Evolutionary conservation across 2,888 invertebrate genomes (phyloP).

Genomic region (Microctonus aethiopoides): DNA sequence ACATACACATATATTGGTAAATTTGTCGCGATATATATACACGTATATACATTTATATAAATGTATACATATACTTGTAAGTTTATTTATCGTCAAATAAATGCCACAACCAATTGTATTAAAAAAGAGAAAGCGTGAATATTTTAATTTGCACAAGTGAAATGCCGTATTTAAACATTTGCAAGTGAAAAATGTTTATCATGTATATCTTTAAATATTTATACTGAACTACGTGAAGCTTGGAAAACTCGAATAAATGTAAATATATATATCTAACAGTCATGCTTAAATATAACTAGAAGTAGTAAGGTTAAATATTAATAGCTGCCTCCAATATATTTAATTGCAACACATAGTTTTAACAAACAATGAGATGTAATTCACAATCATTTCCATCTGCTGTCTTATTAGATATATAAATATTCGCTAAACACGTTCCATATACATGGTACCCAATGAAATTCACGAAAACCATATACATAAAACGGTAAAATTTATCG

Average conservation of each 20-base stretch:
- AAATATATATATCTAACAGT: neutral
- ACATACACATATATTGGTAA: no score
- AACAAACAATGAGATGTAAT: neutral
- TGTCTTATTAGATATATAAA: neutral
- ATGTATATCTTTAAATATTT: neutral
- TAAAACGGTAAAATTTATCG: neutral
- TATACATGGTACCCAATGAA: neutral
- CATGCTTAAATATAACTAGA: no score
- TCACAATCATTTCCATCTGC: neutral
- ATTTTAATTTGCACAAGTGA: slow-evolving; percentile 12
- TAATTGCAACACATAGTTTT: neutral
- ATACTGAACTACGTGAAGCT: neutral
- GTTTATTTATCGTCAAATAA: neutral
- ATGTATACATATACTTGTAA: neutral
- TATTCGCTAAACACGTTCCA: neutral
- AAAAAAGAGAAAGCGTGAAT: slow-evolving; percentile 25
- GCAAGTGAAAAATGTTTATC: neutral
- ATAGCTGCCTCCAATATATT: neutral
- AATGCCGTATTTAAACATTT: neutral
- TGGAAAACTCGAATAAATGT: neutral
- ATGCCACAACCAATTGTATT: neutral
- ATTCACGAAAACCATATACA: neutral
- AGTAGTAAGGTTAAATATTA: neutral
- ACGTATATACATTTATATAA: no score
- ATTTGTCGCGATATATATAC: no score